phyloP scores from a whole-genome alignment of 2,888 invertebrate species.

The Hesperia comma region DNA sequence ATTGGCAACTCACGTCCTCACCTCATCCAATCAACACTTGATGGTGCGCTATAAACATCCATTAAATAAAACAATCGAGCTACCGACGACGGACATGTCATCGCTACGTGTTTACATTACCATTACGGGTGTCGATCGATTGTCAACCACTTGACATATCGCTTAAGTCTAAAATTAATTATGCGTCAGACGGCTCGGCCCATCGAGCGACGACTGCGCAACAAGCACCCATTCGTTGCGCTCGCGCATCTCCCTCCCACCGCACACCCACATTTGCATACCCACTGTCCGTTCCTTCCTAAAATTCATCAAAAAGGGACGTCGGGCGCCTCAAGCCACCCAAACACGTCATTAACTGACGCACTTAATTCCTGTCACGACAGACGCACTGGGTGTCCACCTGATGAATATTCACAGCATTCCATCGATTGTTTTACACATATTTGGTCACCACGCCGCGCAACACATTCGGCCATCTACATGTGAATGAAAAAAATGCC shows the following conservation, averaged over 20 bases:
- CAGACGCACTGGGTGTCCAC: conserved; percentile 79
- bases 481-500: conserved; percentile 72
- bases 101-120: conserved; percentile 75
- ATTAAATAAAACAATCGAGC: conserved; percentile 64
- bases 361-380: conserved; percentile 81
- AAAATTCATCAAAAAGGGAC: conserved; percentile 73
- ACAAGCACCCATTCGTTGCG: conserved; percentile 79
- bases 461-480: conserved; percentile 65
- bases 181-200: conserved; percentile 70
- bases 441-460: conserved; percentile 76
- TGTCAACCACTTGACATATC: conserved; percentile 73
- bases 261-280: conserved; percentile 80
- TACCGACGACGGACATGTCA: conserved; percentile 66
- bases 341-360: conserved; percentile 73
- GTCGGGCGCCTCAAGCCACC: conserved; percentile 74
- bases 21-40: conserved; percentile 68
- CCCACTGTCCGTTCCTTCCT: conserved; percentile 67
- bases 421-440: conserved; percentile 80
- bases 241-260: conserved; percentile 75
- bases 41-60: conserved; percentile 62
- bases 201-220: conserved; percentile 67
- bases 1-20: conserved; percentile 43
- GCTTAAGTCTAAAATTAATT: conserved; percentile 78
- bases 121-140: conserved; percentile 80
- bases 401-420: conserved; percentile 82